Evolutionary conservation across 2,113 vertebrate genomes (phyloP).

Genomic region (Pogonocichla stellata): DNA sequence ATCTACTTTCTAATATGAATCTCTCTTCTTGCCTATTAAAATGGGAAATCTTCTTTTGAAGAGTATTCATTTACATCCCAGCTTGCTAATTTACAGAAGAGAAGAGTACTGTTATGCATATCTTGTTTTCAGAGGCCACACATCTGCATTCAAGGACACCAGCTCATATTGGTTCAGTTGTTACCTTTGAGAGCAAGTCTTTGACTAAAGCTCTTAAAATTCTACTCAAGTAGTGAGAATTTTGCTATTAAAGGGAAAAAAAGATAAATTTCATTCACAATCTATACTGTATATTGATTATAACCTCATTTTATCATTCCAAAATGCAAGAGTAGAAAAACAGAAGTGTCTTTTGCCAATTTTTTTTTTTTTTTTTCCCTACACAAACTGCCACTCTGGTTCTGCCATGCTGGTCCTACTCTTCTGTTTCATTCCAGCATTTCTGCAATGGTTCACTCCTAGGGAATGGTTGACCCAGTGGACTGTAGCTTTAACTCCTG

Average conservation of each 20-base stretch:
- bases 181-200: background rate
- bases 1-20: background rate
- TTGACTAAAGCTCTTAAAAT: background rate
- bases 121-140: background rate
- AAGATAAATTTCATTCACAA: background rate
- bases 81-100: slow-evolving; percentile 7
- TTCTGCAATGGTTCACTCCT: background rate
- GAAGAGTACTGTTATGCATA: background rate
- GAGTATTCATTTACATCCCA: background rate
- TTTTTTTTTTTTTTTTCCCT: background rate
- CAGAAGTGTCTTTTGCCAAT: background rate
- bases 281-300: background rate
- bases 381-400: background rate
- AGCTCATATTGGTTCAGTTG: background rate
- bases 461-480: background rate
- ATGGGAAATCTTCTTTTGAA: slow-evolving; percentile 17
- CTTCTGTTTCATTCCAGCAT: background rate
- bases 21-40: background rate
- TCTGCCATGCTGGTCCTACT: background rate
- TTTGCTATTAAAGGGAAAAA: background rate
- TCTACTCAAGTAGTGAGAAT: background rate
- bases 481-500: background rate
- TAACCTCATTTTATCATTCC: background rate
- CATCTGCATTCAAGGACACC: background rate
- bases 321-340: background rate